Evolutionary conservation across 1,140 invertebrate genomes (phyloP), one percentile per base, ranked within the genome.

Genomic region (Lepidurus packardi): DNA sequence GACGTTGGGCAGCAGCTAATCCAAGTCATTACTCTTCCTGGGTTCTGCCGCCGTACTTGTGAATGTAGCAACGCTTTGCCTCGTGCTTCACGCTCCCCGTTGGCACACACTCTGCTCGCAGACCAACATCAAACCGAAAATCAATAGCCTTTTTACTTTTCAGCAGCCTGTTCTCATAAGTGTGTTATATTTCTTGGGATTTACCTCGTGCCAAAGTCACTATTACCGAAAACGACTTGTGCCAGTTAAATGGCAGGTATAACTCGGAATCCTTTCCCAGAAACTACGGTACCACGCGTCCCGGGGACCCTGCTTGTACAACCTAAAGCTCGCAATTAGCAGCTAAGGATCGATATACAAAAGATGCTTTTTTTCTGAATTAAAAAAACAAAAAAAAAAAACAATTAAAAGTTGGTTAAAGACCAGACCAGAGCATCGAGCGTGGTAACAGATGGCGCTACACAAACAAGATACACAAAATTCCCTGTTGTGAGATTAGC

Each of bases 11-110:
- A 65, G 53, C 53, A 65, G 53, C 53, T 65, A 65, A 65, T 65
- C 53, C 53, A 21, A 65, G 53, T 65, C 53, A 65, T 65, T 65
- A 65, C n/a, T 65, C 53, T 65, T 65, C 53, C 53, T 65, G 21
- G 53, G 45, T 16, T 65, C 53, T 21, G 53, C 13, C 21, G 6
- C 53, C 13, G 21, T 65, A 21, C 53, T 13, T 65, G 7, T 13
- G 16, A 7, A 13, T 65, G 53, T 16, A 65, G 47, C 21, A 65
- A 65, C 9, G 47, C 21, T 65, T 65, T 13, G 9, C 47, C 13
- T 65, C 34, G 45, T 47, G 7, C 53, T 65, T 65, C 53, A 13
- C 7, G 53, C 53, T 13, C 53, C 21, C 13, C 7, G 16, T 65
- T 65, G 53, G 53, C 53, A n/a, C 53, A 65, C 53, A 6, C 47